Evolutionary conservation across 2,797 vertebrate species (phyloP).

Genomic region (Sphenopsis melanotis): DNA sequence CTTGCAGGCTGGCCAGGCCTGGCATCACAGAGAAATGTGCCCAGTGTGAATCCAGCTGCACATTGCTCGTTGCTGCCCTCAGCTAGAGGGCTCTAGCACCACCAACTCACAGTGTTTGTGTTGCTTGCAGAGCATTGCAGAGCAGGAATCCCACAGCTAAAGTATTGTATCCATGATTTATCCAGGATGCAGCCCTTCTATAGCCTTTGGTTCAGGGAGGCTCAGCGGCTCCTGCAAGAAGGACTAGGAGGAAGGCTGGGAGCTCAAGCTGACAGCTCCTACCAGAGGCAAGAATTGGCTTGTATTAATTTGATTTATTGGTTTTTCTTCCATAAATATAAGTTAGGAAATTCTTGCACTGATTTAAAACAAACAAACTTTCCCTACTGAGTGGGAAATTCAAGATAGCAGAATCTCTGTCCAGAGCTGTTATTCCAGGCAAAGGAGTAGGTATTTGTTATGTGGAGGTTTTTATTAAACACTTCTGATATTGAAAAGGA

Average conservation of each 20-base stretch:
- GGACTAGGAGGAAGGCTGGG: background rate
- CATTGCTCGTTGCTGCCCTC: background rate
- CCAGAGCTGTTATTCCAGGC: background rate
- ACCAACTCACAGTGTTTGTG: background rate
- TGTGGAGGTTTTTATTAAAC: background rate
- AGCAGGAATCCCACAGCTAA: background rate
- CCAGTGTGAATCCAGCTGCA: background rate
- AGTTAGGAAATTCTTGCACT: background rate
- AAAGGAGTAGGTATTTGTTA: background rate
- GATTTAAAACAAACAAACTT: slow-evolving; percentile 15
- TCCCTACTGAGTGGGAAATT: background rate
- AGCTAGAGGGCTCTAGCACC: background rate
- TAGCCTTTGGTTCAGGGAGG: background rate
- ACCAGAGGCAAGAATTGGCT: background rate
- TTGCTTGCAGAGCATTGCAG: background rate
- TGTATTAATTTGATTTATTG: background rate
- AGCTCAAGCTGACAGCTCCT: background rate
- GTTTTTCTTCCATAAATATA: background rate
- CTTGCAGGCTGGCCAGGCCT: background rate
- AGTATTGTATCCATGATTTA: accelerated
- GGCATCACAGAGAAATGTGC: background rate
- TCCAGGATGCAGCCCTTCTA: background rate
- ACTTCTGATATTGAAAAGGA: background rate
- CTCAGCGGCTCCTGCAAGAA: background rate
- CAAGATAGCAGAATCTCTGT: background rate